Evolutionary conservation across 2,113 vertebrate species (phyloP).

Genomic region (Apteryx owenii): DNA sequence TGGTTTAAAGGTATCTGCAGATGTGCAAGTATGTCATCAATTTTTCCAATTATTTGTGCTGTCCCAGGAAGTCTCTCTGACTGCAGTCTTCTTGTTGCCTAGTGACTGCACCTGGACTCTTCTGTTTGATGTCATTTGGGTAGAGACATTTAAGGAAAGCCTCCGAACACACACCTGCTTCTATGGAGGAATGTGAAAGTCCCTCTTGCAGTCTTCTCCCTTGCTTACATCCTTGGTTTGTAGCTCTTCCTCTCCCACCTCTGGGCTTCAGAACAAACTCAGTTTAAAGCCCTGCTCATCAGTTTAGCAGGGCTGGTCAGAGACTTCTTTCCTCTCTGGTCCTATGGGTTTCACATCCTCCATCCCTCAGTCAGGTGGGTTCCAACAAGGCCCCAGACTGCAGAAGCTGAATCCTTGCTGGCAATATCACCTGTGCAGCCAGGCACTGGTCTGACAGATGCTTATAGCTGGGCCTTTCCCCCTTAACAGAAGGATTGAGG

Average conservation of each 20-base stretch:
- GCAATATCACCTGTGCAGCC: background rate
- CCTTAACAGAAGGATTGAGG: background rate
- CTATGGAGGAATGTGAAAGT: background rate
- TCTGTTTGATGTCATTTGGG: background rate
- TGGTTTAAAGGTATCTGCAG: background rate
- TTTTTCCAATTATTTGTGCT: background rate
- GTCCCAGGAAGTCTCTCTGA: background rate
- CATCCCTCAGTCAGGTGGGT: background rate
- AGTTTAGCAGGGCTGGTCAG: background rate
- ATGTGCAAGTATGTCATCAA: background rate
- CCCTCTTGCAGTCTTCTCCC: background rate
- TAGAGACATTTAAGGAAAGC: background rate
- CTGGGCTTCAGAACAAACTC: background rate
- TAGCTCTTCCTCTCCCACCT: background rate
- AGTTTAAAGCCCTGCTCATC: background rate
- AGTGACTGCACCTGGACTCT: background rate
- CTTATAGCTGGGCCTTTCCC: background rate
- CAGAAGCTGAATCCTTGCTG: accelerated
- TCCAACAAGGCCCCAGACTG: background rate
- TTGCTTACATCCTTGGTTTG: background rate
- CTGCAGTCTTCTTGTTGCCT: background rate
- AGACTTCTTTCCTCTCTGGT: background rate
- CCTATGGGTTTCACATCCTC: background rate
- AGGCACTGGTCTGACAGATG: background rate
- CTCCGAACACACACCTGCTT: background rate